These are phyloP conservation scores for Dryobates pubescens DNA, from an alignment of 2,797 vertebrate genomes.

Conservation along the genomic window DNA sequence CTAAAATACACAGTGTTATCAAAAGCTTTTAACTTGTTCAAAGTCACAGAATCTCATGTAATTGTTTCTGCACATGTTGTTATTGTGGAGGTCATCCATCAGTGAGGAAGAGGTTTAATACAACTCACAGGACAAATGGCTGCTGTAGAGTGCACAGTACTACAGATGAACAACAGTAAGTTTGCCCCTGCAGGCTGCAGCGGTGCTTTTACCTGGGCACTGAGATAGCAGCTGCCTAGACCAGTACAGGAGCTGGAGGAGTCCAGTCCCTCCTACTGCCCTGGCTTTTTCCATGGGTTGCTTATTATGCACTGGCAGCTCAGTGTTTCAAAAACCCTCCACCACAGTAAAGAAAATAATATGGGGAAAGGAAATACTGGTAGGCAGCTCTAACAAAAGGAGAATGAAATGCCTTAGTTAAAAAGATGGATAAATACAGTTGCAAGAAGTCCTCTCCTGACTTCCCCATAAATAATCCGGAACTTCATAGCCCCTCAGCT, in stretches of 20 bases:
- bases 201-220: background rate
- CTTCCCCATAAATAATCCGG: background rate
- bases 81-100: background rate
- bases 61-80: background rate
- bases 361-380: background rate
- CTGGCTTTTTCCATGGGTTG: background rate
- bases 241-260: background rate
- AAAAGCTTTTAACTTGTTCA: background rate
- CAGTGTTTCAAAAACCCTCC: background rate
- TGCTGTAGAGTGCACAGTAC: background rate
- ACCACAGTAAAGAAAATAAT: background rate
- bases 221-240: background rate
- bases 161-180: background rate
- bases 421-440: background rate
- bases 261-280: background rate
- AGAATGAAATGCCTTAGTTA: background rate
- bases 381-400: background rate
- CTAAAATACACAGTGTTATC: background rate
- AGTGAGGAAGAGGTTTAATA: background rate
- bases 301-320: background rate
- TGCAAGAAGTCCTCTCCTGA: background rate
- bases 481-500: background rate
- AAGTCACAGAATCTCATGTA: background rate
- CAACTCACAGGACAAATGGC: background rate
- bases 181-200: background rate